Conservation (phyloP, 2,113 vertebrate genomes). For the Haemorhous mexicanus region DNA sequence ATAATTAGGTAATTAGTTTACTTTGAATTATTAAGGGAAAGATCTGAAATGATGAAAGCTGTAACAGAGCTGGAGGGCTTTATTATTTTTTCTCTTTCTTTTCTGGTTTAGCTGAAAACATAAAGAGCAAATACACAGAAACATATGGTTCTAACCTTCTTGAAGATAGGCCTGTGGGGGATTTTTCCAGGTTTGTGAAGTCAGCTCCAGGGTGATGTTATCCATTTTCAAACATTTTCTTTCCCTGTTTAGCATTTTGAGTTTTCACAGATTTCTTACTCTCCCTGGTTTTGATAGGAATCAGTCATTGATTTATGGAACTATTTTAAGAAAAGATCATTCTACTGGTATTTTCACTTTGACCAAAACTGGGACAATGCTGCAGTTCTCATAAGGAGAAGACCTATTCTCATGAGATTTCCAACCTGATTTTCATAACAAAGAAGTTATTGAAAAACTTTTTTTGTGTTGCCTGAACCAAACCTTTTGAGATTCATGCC, state of each 20-base stretch:
- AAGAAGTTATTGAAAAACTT: slow-evolving; percentile 32
- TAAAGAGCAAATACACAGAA: slow-evolving; percentile 39
- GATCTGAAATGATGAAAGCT: slow-evolving; percentile 32
- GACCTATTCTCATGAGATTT: slow-evolving; percentile 17
- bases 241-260: slow-evolving; percentile 47
- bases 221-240: slow-evolving; percentile 53
- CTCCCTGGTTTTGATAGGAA: neutral
- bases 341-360: neutral
- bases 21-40: slow-evolving; percentile 54
- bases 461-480: slow-evolving; percentile 10
- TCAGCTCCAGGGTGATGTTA: slow-evolving; percentile 38
- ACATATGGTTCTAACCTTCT: slow-evolving; percentile 61
- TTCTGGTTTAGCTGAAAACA: slow-evolving; percentile 48
- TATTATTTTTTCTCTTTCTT: slow-evolving; percentile 36
- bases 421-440: slow-evolving; percentile 24
- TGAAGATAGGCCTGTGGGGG: slow-evolving; percentile 32
- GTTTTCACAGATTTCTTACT: slow-evolving; percentile 3
- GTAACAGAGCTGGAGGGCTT: slow-evolving; percentile 33
- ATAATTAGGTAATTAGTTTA: slow-evolving; percentile 65
- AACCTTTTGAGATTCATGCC: slow-evolving; percentile 26
- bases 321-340: neutral
- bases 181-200: slow-evolving; percentile 51
- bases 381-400: neutral
- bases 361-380: neutral
- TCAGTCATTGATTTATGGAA: neutral